Base-by-base conservation (phyloP, 2,113 vertebrate genomes). In the Jacana jacana region DNA sequence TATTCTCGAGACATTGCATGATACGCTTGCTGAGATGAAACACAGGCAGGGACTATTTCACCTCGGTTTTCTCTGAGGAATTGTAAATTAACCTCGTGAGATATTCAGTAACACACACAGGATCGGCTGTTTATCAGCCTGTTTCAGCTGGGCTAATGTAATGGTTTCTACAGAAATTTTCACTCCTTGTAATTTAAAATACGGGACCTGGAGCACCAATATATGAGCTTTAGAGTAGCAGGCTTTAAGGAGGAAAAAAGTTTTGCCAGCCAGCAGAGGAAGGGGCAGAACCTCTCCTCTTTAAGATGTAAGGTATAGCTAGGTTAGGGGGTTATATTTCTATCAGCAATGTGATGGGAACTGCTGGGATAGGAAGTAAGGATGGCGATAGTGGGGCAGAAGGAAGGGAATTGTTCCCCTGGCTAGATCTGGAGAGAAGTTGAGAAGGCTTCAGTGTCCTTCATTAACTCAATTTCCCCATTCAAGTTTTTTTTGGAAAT, bases 141-240 rank as follows among this genome's bases (percentile, higher is more conserved):
- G 35, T 86, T 93, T 93, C 69, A 88, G 80, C 68, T 40, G 35
- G 48, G 40, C 77, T 79, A 71, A 35, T 60, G 37, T 73, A 96
- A 96, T 91, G 88, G 48, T 78, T 96, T 97, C 80, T 78, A 80
- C 95, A 96, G 95, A 83, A 88, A 65, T 81, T 96, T 77, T 95
- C 86, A 71, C 76, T 86, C 64, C 95, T 88, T 90, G 69, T 88
- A 93, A 94, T 88, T 96, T 93, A 94, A 86, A 92, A 92, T 90
- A 71, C 0, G 6, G 30, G 42, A 78, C 82, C 76, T 75, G 64
- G 51, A 86, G 37, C 71, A 86, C 55, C 57, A 71, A 48, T 92
- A 91, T 78, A 48, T 35, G 77, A 75, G n/a, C 60, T 87, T 81
- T 40, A 72, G 16, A 57, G 52, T 16, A 77, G 55, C 58, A 77